These are phyloP conservation scores for Dallia pectoralis DNA, from an alignment of 2,797 vertebrate species.

Conservation along the genomic window DNA sequence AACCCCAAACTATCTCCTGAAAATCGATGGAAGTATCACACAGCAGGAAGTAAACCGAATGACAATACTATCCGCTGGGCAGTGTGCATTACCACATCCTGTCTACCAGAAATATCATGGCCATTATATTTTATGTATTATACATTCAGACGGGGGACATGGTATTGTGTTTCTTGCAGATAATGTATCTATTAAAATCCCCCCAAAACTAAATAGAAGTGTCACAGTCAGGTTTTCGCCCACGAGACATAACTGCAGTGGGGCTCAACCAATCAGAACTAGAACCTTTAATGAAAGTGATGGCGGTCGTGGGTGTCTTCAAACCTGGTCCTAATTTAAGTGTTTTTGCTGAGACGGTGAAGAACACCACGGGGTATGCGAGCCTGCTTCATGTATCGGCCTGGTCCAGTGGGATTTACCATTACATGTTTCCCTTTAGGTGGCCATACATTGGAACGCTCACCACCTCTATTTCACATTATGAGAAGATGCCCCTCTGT, in stretches of 20 bases:
- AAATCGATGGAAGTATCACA: not conserved
- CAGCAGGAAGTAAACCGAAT: slow-evolving; percentile 26
- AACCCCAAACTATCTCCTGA: too few species aligned
- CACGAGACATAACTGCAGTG: too few species aligned
- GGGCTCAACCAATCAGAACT: not conserved
- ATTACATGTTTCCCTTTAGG: not conserved
- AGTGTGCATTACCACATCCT: not conserved
- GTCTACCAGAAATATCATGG: too few species aligned
- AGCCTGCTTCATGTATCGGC: too few species aligned
- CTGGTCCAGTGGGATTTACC: too few species aligned
- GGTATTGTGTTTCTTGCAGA: not conserved
- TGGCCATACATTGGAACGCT: not conserved
- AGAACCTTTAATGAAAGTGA: too few species aligned
- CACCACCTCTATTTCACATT: not conserved
- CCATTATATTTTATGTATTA: too few species aligned
- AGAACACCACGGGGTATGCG: too few species aligned
- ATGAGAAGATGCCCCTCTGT: not conserved
- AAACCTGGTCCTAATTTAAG: slow-evolving; percentile 25
- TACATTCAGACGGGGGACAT: not conserved
- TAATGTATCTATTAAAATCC: not conserved
- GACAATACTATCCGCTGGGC: not conserved
- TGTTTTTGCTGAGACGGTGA: too few species aligned
- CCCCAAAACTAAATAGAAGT: not conserved
- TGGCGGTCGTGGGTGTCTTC: slow-evolving; percentile 3
- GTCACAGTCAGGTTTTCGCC: not conserved